Evolutionary conservation across 2,888 invertebrate genomes (phyloP), one percentile per base, ranked within the genome.

Genomic region (Apotomis capreana): DNA sequence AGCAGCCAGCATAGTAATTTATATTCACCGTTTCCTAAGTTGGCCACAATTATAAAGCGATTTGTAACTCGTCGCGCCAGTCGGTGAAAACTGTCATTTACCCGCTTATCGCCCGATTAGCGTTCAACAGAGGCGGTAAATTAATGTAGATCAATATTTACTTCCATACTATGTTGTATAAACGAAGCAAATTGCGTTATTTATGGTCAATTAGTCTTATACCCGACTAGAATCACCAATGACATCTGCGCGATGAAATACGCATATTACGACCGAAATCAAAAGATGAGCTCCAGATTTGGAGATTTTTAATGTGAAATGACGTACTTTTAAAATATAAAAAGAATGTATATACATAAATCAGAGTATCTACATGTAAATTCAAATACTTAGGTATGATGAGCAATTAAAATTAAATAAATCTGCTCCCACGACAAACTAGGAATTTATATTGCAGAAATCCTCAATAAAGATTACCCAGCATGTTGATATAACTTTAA

Each of bases 31-130:
- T 68, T 71, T 68, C 57, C 71, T 71, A 67, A 68, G 58, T 36
- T 61, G 55, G 58, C 46, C n/a, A 63, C 63, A 68, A 68, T 72
- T 72, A 72, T 68, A 72, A 51, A 54, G 58, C 68, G 63, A 72
- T 72, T 68, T 68, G 68, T 72, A 57, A 10, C 52, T 36, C 52
- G 58, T 40, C 58, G 12, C 9, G 52, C 63, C 57, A 61, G 52
- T 46, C 44, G 37, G 62, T 69, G 68, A 63, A 71, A 71, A 68
- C 68, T 72, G 46, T 57, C 62, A 61, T 71, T 58, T 71, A 61
- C 37, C 37, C 55, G 57, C 57, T 68, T 64, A 68, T 70, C 40
- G 52, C 70, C 12, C 44, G 58, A 59, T 74, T 64, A 65, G 55
- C 26, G 49, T 61, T 52, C 46, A 54, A 37, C 46, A 15, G 49